Conservation (phyloP, 2,113 vertebrate species). For the Sarotherodon lohbergeri region DNA sequence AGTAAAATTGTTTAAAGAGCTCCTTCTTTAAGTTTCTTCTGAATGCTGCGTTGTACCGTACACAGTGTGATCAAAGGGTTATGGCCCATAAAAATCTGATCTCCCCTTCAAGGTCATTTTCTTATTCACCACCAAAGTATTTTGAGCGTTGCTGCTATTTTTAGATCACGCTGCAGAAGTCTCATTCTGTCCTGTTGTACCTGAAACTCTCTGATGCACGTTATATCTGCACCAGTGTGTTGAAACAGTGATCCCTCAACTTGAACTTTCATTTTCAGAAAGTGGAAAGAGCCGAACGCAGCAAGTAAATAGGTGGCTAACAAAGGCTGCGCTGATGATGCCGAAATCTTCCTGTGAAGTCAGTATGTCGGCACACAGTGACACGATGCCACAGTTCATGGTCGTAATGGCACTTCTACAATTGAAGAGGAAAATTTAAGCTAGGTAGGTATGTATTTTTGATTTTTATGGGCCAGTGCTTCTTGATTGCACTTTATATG, state of each 20-base stretch:
- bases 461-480: not conserved
- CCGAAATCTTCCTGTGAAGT: not conserved
- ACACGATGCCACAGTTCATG: not conserved
- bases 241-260: not conserved
- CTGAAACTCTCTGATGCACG: not conserved
- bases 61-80: not conserved
- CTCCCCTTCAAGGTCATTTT: not conserved
- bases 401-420: not conserved
- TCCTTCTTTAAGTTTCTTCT: not conserved
- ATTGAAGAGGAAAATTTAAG: not conserved
- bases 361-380: not conserved
- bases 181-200: not conserved
- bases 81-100: not conserved
- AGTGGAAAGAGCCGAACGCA: not conserved
- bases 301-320: not conserved
- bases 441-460: not conserved
- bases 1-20: constrained; percentile 1
- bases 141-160: not conserved
- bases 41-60: not conserved
- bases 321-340: not conserved
- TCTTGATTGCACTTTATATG: not conserved
- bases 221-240: not conserved
- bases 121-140: not conserved
- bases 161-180: not conserved
- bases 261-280: not conserved